phyloP scores from a whole-genome alignment of 2,797 vertebrate genomes.

The Siniperca obscura region DNA sequence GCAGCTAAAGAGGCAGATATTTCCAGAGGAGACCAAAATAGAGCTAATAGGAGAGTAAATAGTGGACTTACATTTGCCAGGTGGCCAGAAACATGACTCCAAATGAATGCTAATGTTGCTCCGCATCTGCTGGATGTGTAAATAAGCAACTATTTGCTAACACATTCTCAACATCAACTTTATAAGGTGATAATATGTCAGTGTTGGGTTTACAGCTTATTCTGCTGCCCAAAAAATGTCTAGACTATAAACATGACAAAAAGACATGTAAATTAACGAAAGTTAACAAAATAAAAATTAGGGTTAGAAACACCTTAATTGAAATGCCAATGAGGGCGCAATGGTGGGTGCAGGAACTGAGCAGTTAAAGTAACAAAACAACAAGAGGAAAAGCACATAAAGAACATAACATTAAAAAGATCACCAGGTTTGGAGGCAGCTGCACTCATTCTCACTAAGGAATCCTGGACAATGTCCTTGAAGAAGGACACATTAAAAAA shows the following conservation, averaged over 20 bases:
- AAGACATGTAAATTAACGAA: not conserved
- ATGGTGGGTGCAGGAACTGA: constrained; percentile 17
- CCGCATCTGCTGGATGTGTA: not conserved
- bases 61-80: not conserved
- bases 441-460: constrained; percentile 32
- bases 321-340: not conserved
- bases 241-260: not conserved
- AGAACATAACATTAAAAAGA: constrained; percentile 4
- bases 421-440: constrained; percentile 1
- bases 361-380: constrained; percentile 34
- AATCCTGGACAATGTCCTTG: constrained; percentile 59
- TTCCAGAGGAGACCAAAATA: constrained; percentile 8
- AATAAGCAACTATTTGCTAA: not conserved
- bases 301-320: constrained; percentile 16
- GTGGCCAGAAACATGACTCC: not conserved
- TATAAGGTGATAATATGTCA: constrained; percentile 12
- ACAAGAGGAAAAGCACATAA: constrained; percentile 41
- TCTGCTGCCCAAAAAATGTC: not conserved
- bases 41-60: not conserved
- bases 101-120: not conserved
- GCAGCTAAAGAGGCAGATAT: constrained; percentile 3
- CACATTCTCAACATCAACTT: not conserved
- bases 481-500: constrained; percentile 37
- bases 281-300: not conserved
- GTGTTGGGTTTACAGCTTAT: not conserved